phyloP scores from a whole-genome alignment of 2,888 invertebrate genomes.

The Tetheella fluctuosa region DNA sequence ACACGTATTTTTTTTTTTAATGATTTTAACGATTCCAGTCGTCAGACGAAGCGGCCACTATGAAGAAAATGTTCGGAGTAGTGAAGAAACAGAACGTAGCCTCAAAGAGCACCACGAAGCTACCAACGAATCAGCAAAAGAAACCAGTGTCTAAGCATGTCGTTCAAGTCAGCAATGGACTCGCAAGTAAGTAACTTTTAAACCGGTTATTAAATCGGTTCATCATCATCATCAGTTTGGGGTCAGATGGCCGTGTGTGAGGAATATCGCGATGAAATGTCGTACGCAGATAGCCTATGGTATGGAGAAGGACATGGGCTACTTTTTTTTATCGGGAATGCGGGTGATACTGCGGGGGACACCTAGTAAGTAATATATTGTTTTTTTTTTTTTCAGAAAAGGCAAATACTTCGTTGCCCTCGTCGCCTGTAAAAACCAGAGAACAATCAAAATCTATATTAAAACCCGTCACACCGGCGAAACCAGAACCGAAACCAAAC shows the following conservation, averaged over 20 bases:
- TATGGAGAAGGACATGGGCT: no score
- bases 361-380: no score
- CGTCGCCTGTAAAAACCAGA: neutral
- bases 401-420: neutral
- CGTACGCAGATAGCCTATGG: no score
- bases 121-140: neutral
- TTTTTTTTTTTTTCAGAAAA: neutral
- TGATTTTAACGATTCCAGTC: no score
- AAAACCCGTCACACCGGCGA: neutral
- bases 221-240: no score
- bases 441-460: neutral
- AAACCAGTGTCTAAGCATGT: conserved; percentile 19
- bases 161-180: conserved; percentile 16
- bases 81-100: conserved; percentile 12
- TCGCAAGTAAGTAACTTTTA: neutral
- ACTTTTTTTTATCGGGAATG: no score
- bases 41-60: conserved; percentile 43
- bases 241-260: no score
- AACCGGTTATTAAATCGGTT: no score
- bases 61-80: conserved; percentile 52
- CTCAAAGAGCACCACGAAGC: conserved; percentile 14
- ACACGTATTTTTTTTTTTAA: no score
- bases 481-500: neutral
- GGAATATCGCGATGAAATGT: no score
- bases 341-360: no score